Evolutionary conservation across 2,113 vertebrate species (phyloP), one percentile per base, ranked within the genome.

Genomic region (Burhinus bistriatus): DNA sequence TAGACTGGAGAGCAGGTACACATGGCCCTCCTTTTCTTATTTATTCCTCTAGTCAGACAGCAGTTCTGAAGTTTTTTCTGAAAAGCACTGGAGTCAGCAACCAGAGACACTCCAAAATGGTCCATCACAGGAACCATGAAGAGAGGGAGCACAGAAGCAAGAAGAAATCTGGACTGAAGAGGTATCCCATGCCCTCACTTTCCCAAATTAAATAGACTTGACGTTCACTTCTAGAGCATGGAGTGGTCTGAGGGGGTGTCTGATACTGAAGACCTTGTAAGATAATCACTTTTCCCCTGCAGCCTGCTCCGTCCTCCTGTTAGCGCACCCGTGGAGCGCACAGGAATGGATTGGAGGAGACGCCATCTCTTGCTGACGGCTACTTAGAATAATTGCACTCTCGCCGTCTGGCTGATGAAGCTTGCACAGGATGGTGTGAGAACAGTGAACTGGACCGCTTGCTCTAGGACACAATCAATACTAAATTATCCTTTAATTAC

Each of bases 401-500:
- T 88, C 2, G 2, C 87, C 91, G 34, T 68, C 92, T 81, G 89
- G 87, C 77, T 96, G 91, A 82, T 77, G 80, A 65, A 83, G n/a
- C 87, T 86, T 21, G 2, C 65, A 65, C 84, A 81, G 92, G 80
- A 75, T 51, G 40, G 81, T 91, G 54, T 5, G 16, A 94, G 87
- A 94, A 47, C 57, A 93, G 84, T 49, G 90, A 93, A 93, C 57
- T 87, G 59, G 55, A 68, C 83, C 18, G 38, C 59, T 96, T 94
- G 97, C 98, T 96, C 91, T 89, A 94, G 97, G 97, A 94, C 87
- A 96, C 90, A 93, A 97, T 98, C 98, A 97, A 98, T 98, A 98
- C 91, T 95, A 97, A 98, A 98, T 98, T 97, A 98, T 97, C 87
- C 95, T 97, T 97, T 98, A 98, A 98, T 98, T 97, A 98, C 89